Conservation (phyloP, 2,113 vertebrate species). For the Myotis yumanensis region DNA sequence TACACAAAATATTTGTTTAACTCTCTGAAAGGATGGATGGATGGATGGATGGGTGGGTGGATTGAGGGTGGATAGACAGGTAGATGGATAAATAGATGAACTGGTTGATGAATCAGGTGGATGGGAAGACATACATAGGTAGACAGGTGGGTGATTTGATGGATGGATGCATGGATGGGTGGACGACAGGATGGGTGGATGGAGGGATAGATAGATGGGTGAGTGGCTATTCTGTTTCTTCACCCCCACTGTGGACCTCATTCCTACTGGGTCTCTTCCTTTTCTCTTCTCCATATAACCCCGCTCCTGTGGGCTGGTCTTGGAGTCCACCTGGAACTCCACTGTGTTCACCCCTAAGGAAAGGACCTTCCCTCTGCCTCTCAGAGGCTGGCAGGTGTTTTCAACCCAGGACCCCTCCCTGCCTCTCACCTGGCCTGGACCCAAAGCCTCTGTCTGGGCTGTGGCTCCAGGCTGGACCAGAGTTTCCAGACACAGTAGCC, state of each 20-base stretch:
- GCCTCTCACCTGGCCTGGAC: neutral
- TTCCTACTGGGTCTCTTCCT: neutral
- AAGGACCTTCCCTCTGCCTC: neutral
- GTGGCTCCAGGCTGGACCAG: neutral
- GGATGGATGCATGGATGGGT: neutral
- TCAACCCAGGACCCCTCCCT: neutral
- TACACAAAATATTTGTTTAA: neutral
- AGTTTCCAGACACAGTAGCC: neutral
- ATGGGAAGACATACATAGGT: neutral
- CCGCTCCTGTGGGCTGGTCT: neutral
- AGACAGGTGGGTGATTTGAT: neutral
- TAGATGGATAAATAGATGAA: neutral
- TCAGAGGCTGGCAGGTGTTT: neutral
- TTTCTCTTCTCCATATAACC: neutral
- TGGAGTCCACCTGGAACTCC: neutral
- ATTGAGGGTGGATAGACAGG: neutral
- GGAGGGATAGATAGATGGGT: neutral
- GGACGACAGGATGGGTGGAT: neutral
- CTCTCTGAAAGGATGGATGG: neutral
- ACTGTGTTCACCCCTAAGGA: neutral
- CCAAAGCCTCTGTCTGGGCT: neutral
- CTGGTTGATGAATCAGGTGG: neutral
- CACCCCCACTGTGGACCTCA: neutral
- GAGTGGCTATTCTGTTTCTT: neutral
- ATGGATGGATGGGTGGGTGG: neutral